Percentiles rank a stretch among this genome's conserved stretches.
Conservation (phyloP, 92 coral and sea anemone genomes). For the Zoanthus gigantus region DNA sequence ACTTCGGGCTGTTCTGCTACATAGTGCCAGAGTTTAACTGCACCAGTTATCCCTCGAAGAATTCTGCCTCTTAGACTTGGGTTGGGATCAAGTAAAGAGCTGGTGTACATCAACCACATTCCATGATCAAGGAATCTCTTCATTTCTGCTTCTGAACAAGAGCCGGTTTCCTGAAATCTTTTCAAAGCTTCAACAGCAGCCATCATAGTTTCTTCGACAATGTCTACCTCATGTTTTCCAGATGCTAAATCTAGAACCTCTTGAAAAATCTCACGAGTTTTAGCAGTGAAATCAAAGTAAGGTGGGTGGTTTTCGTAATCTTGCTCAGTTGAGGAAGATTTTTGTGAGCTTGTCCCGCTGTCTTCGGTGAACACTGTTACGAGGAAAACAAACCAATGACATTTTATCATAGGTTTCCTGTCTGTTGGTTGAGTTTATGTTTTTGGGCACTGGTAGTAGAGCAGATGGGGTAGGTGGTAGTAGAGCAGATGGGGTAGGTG, state of each 20-base stretch:
- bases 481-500: too few species aligned
- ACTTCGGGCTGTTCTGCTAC: slow-evolving; percentile 28
- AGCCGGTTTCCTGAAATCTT: not conserved
- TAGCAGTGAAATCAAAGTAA: slow-evolving; percentile 19
- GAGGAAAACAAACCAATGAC: not conserved
- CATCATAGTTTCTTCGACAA: slow-evolving; percentile 2
- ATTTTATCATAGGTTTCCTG: not conserved
- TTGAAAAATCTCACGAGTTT: slow-evolving; percentile 13
- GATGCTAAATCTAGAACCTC: slow-evolving; percentile 26
- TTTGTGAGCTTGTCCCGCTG: not conserved
- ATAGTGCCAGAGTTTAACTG: slow-evolving; percentile 13
- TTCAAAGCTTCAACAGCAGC: slow-evolving; percentile 23
- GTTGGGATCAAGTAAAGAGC: slow-evolving; percentile 27
- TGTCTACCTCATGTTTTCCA: slow-evolving; percentile 26
- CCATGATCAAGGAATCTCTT: not conserved
- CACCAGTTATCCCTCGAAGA: slow-evolving; percentile 29
- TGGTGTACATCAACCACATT: not conserved
- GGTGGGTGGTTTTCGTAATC: slow-evolving; percentile 9
- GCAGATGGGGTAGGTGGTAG: too few species aligned
- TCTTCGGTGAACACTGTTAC: not conserved
- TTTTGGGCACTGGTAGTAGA: too few species aligned
- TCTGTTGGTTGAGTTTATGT: too few species aligned
- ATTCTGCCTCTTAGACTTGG: slow-evolving; percentile 30
- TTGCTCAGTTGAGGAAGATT: not conserved
- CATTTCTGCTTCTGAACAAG: not conserved